Evolutionary conservation across 2,113 vertebrate species (phyloP).

Genomic region (Lycaon pictus): DNA sequence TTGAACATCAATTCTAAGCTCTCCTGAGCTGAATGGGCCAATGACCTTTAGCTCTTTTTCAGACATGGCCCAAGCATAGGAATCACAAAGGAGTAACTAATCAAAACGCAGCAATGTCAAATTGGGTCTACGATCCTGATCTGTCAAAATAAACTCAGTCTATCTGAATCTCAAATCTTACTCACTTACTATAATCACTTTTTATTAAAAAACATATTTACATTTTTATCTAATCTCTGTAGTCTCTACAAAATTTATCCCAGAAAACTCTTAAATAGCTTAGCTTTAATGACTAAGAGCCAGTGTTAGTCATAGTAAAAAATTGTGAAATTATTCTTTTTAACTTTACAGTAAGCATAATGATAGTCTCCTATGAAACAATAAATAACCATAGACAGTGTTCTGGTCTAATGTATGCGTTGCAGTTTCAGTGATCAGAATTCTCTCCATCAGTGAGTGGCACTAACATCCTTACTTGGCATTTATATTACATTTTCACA

Average conservation of each 20-base stretch:
- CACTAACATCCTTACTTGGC: constrained; percentile 54
- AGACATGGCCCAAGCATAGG: constrained; percentile 13
- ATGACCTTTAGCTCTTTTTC: constrained; percentile 41
- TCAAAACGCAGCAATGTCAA: constrained; percentile 25
- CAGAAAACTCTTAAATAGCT: constrained; percentile 2
- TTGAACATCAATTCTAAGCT: not conserved
- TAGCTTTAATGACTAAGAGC: not conserved
- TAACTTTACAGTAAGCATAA: constrained; percentile 47
- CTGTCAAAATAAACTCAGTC: constrained; percentile 33
- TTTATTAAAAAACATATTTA: not conserved
- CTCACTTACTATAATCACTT: not conserved
- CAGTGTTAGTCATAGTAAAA: not conserved
- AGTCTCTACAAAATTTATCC: not conserved
- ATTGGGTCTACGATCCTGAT: not conserved
- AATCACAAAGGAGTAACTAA: constrained; percentile 57
- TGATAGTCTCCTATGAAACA: not conserved
- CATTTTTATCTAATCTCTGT: constrained; percentile 4
- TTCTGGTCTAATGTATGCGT: constrained; percentile 53
- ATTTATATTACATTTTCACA: constrained; percentile 70
- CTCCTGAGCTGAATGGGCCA: constrained; percentile 2
- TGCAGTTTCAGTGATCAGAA: constrained; percentile 20
- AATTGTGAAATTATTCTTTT: constrained; percentile 13
- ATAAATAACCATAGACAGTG: constrained; percentile 2
- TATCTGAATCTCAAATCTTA: not conserved
- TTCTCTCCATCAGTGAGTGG: constrained; percentile 31